Base-by-base conservation (phyloP, 2,797 vertebrate genomes). In the Peromyscus nudipes region DNA sequence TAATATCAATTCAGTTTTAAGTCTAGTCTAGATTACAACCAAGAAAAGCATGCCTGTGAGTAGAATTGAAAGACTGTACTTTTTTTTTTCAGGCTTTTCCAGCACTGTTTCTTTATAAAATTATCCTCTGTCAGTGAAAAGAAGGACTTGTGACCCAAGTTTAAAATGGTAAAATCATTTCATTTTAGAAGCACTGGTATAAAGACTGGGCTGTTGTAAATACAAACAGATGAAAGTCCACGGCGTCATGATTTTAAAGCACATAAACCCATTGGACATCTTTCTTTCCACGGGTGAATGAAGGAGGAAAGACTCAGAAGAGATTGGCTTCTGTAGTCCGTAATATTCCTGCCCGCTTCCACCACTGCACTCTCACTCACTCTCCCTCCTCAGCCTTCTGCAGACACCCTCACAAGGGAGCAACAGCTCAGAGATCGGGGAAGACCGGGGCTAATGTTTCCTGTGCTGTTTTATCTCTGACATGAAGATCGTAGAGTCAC, bases 151-250 rank as follows among this genome's bases (percentile, higher is more conserved):
- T n/a, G 13, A 19, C 31, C 94, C n/a, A 73, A 89, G 17, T 52
- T 95, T 73, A 96, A 93, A 96, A 57, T 19, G 34, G 16, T 57
- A 88, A 84, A 89, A 89, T 43, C 10, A 34, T 77, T 77, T 75
- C 10, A 62, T 92, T 96, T 93, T 65, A 67, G 89, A 86, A 76
- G 31, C 60, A 88, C 65, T 82, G 43, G 69, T 52, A 76, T 37
- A 94, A 80, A 83, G 81, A 88, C 21, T 91, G 9, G 65, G 13
- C 27, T 84, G 1, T 87, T 93, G 84, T 43, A 94, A 97, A 91
- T 37, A 69, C 29, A 76, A 82, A 57, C 43, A 85, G 64, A 52
- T 3, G 49, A 90, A 49, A 62, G 31, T 46, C 73, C 64, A 55
- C 55, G n/a, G 67, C 40, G 85, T 92, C 40, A 67, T 37, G 69